Evolutionary conservation across 2,113 vertebrate genomes (phyloP), one percentile per base, ranked within the genome.

Genomic region (Nycticorax nycticorax): DNA sequence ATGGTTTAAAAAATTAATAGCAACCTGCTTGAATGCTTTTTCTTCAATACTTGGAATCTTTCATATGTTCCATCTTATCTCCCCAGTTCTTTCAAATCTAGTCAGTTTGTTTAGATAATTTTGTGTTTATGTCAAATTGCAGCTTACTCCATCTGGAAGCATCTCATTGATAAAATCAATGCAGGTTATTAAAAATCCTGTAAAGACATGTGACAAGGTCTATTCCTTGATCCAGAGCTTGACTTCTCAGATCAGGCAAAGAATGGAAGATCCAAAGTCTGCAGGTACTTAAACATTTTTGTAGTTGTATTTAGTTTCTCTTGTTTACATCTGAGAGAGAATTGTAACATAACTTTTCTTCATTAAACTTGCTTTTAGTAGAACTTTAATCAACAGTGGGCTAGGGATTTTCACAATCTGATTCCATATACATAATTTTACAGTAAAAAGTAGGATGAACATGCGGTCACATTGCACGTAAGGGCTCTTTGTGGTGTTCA

Each of bases 181-280:
- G 99, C 99, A 99, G 81, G 96, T 98, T 95, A 98, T 99, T 92
- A 99, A 98, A 98, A 99, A 99, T 95, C 99, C 99, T 76, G 98
- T 99, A 57, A 99, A 98, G 96, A 99, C 98, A 14, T 99, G 99
- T 97, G 99, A 99, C 96, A 99, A 98, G 85, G 99, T 99, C 48
- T 99, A 99, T 97, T 98, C 98, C 21, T 98, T 99, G 90, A 99
- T 99, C 94, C 99, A 99, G 91, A 99, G 98, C 96, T 98, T 99
- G 92, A 99, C 98, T 60, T 98, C 98, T 96, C 99, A 99, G 96
- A 99, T 99, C 83, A 98, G 99, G 73, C 98, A 98, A 97, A 98
- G 98, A 92, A 99, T 99, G 99, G 99, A 99, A 93, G 98, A 99
- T 74, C 98, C 99, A 27, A 99, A 98, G 92, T 99, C 98, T 89